These are phyloP conservation scores for Aproaerema taeniolella DNA, from an alignment of 2,888 invertebrate genomes.

Conservation along the genomic window DNA sequence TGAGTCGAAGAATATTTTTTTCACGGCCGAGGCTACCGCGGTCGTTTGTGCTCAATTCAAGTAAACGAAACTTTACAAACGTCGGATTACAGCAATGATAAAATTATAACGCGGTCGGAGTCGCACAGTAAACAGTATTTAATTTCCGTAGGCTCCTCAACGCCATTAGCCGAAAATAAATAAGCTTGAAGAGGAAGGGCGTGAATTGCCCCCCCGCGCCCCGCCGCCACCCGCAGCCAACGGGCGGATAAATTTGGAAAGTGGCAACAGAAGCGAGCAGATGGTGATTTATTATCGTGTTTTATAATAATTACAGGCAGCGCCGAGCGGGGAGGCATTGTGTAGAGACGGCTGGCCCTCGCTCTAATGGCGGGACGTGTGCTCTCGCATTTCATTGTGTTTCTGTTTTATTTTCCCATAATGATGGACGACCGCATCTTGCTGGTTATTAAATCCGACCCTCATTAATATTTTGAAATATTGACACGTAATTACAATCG, in stretches of 20 bases:
- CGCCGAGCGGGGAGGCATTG: slow-evolving; percentile 47
- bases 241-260: slow-evolving; percentile 29
- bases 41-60: slow-evolving; percentile 21
- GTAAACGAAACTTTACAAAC: slow-evolving; percentile 27
- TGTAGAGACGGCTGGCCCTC: slow-evolving; percentile 29
- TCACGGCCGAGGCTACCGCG: slow-evolving; percentile 21
- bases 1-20: slow-evolving; percentile 28
- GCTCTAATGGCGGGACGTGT: slow-evolving; percentile 41
- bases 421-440: slow-evolving; percentile 33
- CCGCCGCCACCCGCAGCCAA: slow-evolving; percentile 15
- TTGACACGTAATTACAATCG: slow-evolving; percentile 7
- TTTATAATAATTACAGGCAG: slow-evolving; percentile 67
- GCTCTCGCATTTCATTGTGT: slow-evolving; percentile 36
- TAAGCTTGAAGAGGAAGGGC: slow-evolving; percentile 51
- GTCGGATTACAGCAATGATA: slow-evolving; percentile 29
- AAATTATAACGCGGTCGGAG: slow-evolving; percentile 43
- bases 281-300: slow-evolving; percentile 72
- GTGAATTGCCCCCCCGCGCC: slow-evolving; percentile 42
- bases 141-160: slow-evolving; percentile 59
- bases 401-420: slow-evolving; percentile 37
- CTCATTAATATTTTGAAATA: slow-evolving; percentile 10
- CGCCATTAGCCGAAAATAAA: slow-evolving; percentile 65
- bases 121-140: slow-evolving; percentile 51
- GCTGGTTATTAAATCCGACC: slow-evolving; percentile 21
- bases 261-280: slow-evolving; percentile 65